Evolutionary conservation across 2,888 invertebrate species (phyloP).

Genomic region (Resseliella maxima): DNA sequence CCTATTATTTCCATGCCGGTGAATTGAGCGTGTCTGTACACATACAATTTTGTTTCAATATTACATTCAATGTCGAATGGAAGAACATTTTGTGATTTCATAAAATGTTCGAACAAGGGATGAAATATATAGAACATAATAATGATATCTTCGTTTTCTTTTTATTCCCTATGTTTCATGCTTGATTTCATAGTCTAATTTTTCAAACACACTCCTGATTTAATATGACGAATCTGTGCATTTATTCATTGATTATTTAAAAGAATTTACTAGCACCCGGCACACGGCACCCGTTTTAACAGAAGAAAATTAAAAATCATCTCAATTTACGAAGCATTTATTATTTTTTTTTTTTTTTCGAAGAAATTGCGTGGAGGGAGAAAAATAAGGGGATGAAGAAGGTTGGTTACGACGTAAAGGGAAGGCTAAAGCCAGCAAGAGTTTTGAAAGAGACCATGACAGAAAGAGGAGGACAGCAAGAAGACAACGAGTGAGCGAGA

Average conservation of each 20-base stretch:
- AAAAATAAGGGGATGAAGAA: too few relatives aligned
- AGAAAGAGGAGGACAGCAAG: too few relatives aligned
- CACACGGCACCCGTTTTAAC: too few relatives aligned
- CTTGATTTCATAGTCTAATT: constrained; percentile 5
- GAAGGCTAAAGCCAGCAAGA: too few relatives aligned
- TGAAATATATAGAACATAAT: constrained; percentile 1
- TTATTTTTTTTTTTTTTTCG: too few relatives aligned
- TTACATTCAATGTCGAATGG: background rate
- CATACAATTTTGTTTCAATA: background rate
- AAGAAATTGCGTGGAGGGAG: too few relatives aligned
- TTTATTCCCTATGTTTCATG: background rate
- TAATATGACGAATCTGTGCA: background rate
- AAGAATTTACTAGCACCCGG: background rate
- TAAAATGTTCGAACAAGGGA: too few relatives aligned
- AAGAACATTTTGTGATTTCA: background rate
- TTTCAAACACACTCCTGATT: background rate
- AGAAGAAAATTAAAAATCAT: too few relatives aligned
- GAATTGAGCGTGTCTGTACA: background rate
- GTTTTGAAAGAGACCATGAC: too few relatives aligned
- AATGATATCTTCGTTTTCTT: constrained; percentile 34
- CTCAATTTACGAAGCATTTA: too few relatives aligned
- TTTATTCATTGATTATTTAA: constrained; percentile 32
- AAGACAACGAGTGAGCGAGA: background rate
- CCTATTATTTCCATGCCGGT: background rate
- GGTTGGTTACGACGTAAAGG: too few relatives aligned